Percentiles rank a stretch among this genome's conserved stretches.
These are phyloP conservation scores for Aphis craccivora DNA, from an alignment of 1,140 invertebrate genomes.

Conservation along the genomic window DNA sequence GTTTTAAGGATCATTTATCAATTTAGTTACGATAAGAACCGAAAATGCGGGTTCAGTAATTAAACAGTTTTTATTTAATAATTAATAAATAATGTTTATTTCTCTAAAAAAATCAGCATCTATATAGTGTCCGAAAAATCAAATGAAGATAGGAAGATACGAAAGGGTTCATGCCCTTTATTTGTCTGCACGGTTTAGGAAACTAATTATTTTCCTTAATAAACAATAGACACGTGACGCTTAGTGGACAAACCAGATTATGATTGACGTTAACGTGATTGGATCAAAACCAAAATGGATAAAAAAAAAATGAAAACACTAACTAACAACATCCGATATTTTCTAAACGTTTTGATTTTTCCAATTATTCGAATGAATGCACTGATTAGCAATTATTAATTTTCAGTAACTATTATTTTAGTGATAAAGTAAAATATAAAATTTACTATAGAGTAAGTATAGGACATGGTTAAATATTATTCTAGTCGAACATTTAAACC, in stretches of 20 bases:
- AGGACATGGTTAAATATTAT: neutral
- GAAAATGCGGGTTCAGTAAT: slow-evolving; percentile 28
- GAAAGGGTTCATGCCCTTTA: slow-evolving; percentile 18
- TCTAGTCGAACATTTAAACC: neutral
- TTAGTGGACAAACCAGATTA: neutral
- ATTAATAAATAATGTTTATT: neutral
- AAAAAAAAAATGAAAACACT: neutral
- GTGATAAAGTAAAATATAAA: neutral
- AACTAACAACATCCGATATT: neutral
- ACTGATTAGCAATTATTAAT: neutral
- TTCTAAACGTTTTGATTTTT: neutral
- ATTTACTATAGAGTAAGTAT: neutral
- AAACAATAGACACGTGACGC: slow-evolving; percentile 56
- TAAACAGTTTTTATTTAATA: neutral
- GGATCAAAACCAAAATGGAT: neutral
- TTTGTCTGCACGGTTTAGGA: neutral
- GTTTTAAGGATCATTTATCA: slow-evolving; percentile 36
- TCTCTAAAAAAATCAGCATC: neutral
- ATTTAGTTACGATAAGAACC: neutral
- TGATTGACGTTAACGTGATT: slow-evolving; percentile 45
- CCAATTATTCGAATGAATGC: neutral
- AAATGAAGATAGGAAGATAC: neutral
- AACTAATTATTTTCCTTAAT: neutral
- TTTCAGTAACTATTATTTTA: neutral
- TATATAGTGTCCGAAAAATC: slow-evolving; percentile 6